These are phyloP conservation scores for Parasteatoda lunata DNA, from an alignment of 2,888 invertebrate genomes.

Conservation along the genomic window DNA sequence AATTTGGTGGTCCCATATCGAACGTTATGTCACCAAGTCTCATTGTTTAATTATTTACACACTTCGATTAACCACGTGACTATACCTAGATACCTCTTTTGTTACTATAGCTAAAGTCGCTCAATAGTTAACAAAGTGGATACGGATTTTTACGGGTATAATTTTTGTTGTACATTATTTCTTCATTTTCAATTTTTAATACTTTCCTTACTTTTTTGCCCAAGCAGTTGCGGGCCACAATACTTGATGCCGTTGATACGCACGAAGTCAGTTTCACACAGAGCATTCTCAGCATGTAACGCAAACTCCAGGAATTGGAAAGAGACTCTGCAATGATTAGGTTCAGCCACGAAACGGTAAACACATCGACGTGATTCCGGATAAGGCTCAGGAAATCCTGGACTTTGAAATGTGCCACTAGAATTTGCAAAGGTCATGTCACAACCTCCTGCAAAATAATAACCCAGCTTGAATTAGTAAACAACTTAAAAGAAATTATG, in stretches of 20 bases:
- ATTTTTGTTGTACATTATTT: too few relatives aligned
- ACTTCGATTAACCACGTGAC: too few relatives aligned
- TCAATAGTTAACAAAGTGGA: too few relatives aligned
- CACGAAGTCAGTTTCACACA: slow-evolving; percentile 70
- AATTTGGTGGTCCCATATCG: too few relatives aligned
- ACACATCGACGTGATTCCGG: slow-evolving; percentile 70
- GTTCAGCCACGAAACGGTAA: slow-evolving; percentile 69
- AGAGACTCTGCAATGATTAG: slow-evolving; percentile 70
- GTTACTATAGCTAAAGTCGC: too few relatives aligned
- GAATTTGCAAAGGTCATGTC: slow-evolving; percentile 70
- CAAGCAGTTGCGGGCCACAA: slow-evolving; percentile 71
- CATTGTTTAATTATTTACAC: too few relatives aligned
- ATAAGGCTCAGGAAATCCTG: slow-evolving; percentile 70
- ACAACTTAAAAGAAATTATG: too few relatives aligned
- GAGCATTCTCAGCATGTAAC: slow-evolving; percentile 64
- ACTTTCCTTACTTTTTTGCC: slow-evolving; percentile 70
- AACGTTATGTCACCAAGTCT: too few relatives aligned
- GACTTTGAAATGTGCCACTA: slow-evolving; percentile 70
- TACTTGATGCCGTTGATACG: slow-evolving; percentile 71
- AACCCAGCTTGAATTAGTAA: neutral
- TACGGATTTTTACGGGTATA: too few relatives aligned
- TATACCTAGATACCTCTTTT: too few relatives aligned
- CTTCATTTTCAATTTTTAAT: too few relatives aligned
- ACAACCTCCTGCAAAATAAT: slow-evolving; percentile 52
- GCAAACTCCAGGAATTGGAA: slow-evolving; percentile 71